A percentile compares a stretch with the other conserved stretches of the same genome.
phyloP scores from a whole-genome alignment of 2,888 invertebrate species.

The Campoplex nolae region DNA sequence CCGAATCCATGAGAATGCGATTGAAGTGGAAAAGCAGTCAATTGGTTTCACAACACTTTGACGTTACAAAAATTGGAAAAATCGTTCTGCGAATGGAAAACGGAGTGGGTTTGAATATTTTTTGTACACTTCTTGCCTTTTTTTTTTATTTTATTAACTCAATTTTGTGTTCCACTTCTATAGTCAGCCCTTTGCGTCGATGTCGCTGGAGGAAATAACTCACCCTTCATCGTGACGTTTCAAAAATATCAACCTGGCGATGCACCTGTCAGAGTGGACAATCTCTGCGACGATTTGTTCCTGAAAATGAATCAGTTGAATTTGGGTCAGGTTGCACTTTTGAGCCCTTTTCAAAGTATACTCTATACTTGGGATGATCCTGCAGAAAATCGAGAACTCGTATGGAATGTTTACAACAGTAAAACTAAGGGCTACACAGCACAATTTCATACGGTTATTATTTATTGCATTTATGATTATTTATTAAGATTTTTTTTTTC shows the following conservation, averaged over 20 bases:
- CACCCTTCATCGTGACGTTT: conserved; percentile 91
- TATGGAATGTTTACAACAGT: conserved; percentile 94
- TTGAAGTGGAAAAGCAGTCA: conserved; percentile 92
- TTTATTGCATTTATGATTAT: not conserved
- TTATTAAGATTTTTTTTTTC: not conserved
- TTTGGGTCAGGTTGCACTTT: conserved; percentile 88
- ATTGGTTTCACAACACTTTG: conserved; percentile 91
- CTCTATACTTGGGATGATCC: conserved; percentile 96
- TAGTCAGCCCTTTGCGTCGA: conserved; percentile 89
- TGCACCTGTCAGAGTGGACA: conserved; percentile 93
- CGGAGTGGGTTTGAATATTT: conserved; percentile 90
- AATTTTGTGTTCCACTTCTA: conserved; percentile 11
- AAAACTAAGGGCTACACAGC: conserved; percentile 90
- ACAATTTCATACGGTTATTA: conserved; percentile 88
- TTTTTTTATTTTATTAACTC: not conserved
- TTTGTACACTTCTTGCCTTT: no score
- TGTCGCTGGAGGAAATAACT: conserved; percentile 90
- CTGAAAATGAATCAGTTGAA: conserved; percentile 90
- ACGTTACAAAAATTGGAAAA: conserved; percentile 88
- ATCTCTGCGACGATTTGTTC: conserved; percentile 93
- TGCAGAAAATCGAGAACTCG: conserved; percentile 88
- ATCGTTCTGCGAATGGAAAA: conserved; percentile 93
- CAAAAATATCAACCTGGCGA: conserved; percentile 91
- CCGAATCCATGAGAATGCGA: conserved; percentile 92
- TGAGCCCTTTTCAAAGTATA: conserved; percentile 91